phyloP scores from a whole-genome alignment of 2,113 vertebrate species.

The Origma solitaria region DNA sequence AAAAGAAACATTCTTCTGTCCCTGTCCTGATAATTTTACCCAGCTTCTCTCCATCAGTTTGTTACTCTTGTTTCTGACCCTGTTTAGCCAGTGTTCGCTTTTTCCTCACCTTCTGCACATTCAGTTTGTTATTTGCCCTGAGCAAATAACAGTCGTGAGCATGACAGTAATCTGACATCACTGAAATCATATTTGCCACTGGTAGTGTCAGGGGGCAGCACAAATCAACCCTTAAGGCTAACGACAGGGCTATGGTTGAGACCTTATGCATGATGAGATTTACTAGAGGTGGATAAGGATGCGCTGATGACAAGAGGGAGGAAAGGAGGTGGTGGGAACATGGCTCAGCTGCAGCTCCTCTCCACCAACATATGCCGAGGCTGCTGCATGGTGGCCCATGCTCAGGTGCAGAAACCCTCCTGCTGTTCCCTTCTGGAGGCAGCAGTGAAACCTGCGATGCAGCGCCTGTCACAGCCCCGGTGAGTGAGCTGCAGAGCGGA shows the following conservation, averaged over 20 bases:
- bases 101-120: neutral
- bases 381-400: neutral
- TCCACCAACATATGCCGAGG: fast-evolving
- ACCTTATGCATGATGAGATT: neutral
- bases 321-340: neutral
- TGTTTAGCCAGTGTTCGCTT: neutral
- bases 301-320: neutral
- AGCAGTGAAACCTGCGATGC: fast-evolving
- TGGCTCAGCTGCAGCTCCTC: neutral
- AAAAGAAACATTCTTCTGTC: neutral
- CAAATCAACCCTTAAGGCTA: neutral
- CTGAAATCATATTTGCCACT: neutral
- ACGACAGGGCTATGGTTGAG: neutral
- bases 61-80: neutral
- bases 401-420: fast-evolving
- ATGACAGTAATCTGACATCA: neutral
- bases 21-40: neutral
- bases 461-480: fast-evolving
- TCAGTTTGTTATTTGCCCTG: neutral
- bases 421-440: neutral
- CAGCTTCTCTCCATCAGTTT: neutral
- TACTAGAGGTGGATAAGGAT: neutral
- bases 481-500: fast-evolving
- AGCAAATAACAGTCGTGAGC: neutral
- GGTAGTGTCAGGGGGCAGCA: neutral